phyloP scores from a whole-genome alignment of 1,140 invertebrate genomes.

The Drosophila bocqueti region DNA sequence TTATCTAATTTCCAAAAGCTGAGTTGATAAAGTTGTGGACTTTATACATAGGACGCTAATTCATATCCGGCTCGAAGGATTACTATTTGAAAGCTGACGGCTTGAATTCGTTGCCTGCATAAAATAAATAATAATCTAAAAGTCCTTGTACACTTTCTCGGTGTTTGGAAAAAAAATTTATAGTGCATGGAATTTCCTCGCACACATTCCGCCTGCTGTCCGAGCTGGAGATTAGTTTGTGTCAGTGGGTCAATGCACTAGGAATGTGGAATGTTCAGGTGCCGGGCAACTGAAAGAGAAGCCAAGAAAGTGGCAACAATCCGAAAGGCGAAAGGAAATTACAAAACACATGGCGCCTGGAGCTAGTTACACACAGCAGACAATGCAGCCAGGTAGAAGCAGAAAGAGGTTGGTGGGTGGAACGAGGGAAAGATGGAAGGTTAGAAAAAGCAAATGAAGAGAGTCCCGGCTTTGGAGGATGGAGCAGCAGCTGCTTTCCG shows the following conservation, averaged over 20 bases:
- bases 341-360: constrained; percentile 69
- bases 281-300: neutral
- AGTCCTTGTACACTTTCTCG: neutral
- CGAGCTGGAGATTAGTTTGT: constrained; percentile 36
- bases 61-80: neutral
- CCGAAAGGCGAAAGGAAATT: constrained; percentile 56
- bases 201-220: constrained; percentile 5
- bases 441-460: constrained; percentile 53
- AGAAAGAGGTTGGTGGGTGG: neutral
- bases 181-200: constrained; percentile 5
- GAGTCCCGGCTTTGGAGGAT: constrained; percentile 16
- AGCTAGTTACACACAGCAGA: constrained; percentile 69
- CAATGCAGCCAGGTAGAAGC: constrained; percentile 53
- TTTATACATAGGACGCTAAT: too few relatives aligned
- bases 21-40: neutral
- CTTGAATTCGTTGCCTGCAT: too few relatives aligned
- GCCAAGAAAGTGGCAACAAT: constrained; percentile 35
- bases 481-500: constrained; percentile 46
- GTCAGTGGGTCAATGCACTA: constrained; percentile 77
- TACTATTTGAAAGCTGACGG: too few relatives aligned
- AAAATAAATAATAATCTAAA: too few relatives aligned
- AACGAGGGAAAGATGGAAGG: constrained; percentile 5
- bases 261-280: constrained; percentile 9
- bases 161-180: neutral
- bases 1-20: neutral